Evolutionary conservation across 1,140 invertebrate species (phyloP).

Genomic region (Asbolus verrucosus): DNA sequence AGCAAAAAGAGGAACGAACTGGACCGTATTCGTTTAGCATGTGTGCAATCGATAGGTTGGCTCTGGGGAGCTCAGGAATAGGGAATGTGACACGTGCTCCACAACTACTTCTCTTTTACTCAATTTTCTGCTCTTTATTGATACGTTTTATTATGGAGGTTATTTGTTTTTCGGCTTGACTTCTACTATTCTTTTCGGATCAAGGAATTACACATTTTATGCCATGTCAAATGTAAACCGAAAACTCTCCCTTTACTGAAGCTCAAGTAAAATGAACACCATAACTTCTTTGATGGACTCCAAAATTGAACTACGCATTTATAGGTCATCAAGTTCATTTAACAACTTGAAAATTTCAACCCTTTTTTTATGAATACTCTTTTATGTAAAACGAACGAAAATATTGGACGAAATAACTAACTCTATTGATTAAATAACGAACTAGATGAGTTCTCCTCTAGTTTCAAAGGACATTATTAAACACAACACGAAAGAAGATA

Average conservation of each 20-base stretch:
- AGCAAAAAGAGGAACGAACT: slow-evolving; percentile 30
- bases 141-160: slow-evolving; percentile 40
- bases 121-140: slow-evolving; percentile 37
- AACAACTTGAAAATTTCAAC: not conserved
- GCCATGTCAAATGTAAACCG: slow-evolving; percentile 16
- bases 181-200: slow-evolving; percentile 28
- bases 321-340: no score
- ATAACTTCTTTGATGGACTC: slow-evolving; percentile 11
- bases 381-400: no score
- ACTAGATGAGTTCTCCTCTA: no score
- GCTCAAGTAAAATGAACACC: slow-evolving; percentile 20
- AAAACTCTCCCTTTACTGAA: slow-evolving; percentile 24
- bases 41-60: slow-evolving; percentile 40
- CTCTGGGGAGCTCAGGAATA: slow-evolving; percentile 9
- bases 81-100: slow-evolving; percentile 35
- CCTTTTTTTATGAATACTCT: not conserved
- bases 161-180: slow-evolving; percentile 31
- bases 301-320: slow-evolving; percentile 33
- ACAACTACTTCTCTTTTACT: slow-evolving; percentile 39
- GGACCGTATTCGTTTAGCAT: slow-evolving; percentile 41
- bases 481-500: no score
- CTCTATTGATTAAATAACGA: no score
- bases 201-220: slow-evolving; percentile 30
- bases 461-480: no score
- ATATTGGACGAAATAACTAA: no score